These are phyloP conservation scores for Coleophora flavipennella DNA, from an alignment of 2,888 invertebrate species.

Conservation along the genomic window DNA sequence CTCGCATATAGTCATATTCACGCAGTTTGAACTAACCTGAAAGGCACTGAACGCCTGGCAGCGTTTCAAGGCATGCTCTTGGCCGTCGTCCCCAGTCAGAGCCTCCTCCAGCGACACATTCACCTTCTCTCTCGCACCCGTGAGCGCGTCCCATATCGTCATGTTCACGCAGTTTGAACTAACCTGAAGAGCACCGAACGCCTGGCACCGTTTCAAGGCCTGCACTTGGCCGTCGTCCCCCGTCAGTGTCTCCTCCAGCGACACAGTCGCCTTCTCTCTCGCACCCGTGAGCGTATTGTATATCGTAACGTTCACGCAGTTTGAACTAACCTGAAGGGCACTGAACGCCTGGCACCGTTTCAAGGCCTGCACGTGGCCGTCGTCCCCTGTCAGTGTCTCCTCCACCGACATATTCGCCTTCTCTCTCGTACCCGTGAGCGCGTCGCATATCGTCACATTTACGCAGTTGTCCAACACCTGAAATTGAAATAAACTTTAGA, in stretches of 20 bases:
- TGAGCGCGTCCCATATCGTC: too few species aligned
- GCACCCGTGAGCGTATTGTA: constrained; percentile 30
- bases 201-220: constrained; percentile 61
- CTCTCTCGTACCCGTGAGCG: constrained; percentile 24
- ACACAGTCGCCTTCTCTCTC: constrained; percentile 37
- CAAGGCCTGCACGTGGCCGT: constrained; percentile 42
- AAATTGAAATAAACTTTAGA: too few species aligned
- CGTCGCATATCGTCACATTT: constrained; percentile 53
- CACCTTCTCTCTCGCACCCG: constrained; percentile 30
- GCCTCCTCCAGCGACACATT: constrained; percentile 41
- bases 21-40: constrained; percentile 48
- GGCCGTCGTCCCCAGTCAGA: too few species aligned
- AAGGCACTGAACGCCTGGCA: constrained; percentile 68
- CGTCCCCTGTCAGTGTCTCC: constrained; percentile 40
- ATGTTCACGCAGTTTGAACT: too few species aligned
- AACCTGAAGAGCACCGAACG: constrained; percentile 67
- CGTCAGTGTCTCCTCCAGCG: constrained; percentile 38
- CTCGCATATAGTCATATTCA: too few species aligned
- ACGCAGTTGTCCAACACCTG: constrained; percentile 53
- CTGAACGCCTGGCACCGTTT: constrained; percentile 67
- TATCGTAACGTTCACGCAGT: constrained; percentile 49
- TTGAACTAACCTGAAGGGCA: constrained; percentile 53
- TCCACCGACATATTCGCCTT: constrained; percentile 38
- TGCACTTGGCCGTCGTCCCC: constrained; percentile 43
- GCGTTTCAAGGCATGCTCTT: too few species aligned